Evolutionary conservation across 2,797 vertebrate genomes (phyloP).

Genomic region (Rhinoraja longicauda): DNA sequence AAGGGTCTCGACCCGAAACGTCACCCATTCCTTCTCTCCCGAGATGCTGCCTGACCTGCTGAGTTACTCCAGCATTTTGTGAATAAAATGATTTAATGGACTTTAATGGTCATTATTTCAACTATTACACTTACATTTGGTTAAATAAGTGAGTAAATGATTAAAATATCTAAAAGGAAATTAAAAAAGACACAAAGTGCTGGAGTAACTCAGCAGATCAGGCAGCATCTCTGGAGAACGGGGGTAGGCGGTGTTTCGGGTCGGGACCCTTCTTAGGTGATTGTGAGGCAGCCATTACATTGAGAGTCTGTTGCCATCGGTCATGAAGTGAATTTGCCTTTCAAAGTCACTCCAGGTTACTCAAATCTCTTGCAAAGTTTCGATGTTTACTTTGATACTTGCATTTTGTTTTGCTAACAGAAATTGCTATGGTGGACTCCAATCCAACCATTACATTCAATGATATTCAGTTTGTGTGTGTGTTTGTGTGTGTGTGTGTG

Average conservation of each 20-base stretch:
- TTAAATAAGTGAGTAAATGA: not conserved
- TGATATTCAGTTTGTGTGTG: no score
- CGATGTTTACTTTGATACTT: not conserved
- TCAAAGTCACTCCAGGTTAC: not conserved
- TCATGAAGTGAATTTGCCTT: not conserved
- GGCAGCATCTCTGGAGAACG: no score
- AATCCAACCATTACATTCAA: not conserved
- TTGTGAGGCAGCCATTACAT: not conserved
- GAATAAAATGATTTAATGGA: no score
- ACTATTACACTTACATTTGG: not conserved
- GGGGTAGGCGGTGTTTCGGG: no score
- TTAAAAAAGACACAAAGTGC: not conserved
- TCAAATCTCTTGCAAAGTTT: not conserved
- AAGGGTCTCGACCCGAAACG: no score
- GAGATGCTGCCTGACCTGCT: no score
- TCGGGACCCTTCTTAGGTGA: not conserved
- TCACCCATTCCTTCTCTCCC: no score
- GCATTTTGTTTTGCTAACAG: not conserved
- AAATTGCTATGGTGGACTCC: not conserved
- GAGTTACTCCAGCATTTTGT: no score
- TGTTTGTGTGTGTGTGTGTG: no score
- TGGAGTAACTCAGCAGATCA: no score
- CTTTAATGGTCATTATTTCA: not conserved
- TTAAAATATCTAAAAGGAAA: not conserved
- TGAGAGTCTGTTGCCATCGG: not conserved